Conservation (phyloP, 2,797 vertebrate species). For the Anabacerthia variegaticeps region DNA sequence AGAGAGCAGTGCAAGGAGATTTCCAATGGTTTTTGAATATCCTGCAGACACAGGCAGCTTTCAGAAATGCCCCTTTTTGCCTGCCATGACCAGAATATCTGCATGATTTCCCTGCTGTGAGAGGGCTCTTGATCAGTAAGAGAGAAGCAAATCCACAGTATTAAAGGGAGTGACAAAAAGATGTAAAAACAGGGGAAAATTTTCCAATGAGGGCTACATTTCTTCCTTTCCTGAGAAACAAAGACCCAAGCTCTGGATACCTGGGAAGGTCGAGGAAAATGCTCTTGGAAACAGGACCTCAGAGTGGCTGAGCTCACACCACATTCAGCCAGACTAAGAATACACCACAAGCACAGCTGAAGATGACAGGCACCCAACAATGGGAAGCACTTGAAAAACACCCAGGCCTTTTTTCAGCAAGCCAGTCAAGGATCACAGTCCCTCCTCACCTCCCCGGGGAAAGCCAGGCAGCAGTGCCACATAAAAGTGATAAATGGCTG, state of each 20-base stretch:
- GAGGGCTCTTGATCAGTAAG: background rate
- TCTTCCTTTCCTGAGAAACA: background rate
- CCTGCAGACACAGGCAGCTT: background rate
- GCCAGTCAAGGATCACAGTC: background rate
- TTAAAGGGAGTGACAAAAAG: background rate
- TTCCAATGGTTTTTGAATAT: background rate
- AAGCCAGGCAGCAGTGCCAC: constrained; percentile 16
- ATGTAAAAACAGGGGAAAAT: background rate
- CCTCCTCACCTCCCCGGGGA: background rate
- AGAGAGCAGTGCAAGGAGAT: background rate
- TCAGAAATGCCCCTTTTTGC: background rate
- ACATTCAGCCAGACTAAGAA: background rate
- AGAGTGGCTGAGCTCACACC: background rate
- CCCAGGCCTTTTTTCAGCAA: background rate
- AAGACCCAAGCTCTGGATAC: background rate
- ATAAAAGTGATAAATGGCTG: constrained; percentile 68
- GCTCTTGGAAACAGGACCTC: background rate
- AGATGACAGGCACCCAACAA: background rate
- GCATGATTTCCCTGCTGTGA: fast-evolving
- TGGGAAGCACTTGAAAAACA: background rate
- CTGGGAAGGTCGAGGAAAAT: background rate
- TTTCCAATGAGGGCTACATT: background rate
- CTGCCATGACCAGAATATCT: background rate
- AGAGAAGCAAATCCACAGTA: background rate
- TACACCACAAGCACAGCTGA: background rate